Evolutionary conservation across 2,113 vertebrate species (phyloP), one percentile per base, ranked within the genome.

Genomic region (Bos indicus): DNA sequence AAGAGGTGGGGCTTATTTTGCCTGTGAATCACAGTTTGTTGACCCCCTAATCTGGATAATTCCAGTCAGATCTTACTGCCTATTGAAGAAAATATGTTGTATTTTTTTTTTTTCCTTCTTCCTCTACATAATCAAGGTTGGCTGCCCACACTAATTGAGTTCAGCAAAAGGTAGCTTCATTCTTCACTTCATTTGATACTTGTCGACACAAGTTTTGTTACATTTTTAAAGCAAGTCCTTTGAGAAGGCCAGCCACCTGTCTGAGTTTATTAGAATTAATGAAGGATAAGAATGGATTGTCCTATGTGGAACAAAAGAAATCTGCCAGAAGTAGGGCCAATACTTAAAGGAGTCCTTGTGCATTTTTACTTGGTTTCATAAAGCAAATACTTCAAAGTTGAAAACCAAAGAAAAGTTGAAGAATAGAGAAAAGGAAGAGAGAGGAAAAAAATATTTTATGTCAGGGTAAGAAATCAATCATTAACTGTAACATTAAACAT

Each of bases 201-300:
- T 97, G 88, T 82, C 33, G 78, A 92, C 95, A 90, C 59, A 91
- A 77, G 57, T 91, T 98, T 97, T 94, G 88, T 95, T 97, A 59
- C 52, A 62, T 86, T 94, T 97, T 95, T 91, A 90, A 97, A 89
- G 62, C 71, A 80, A 92, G 51, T 94, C 60, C 77, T 91, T 96
- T 91, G 51, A 85, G 95, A 95, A 96, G 91, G 90, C 90, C 89
- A 92, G 95, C 87, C 90, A 97, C 97, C 94, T 98, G 97, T 91
- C 92, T 46, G 15, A 15, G 90, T 97, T 98, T 97, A 87, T 96
- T 96, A 96, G 97, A 97, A 97, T 97, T 98, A 98, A 92, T 81
- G 59, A 96, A 60, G 48, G 97, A 91, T 95, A 97, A 97, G 97
- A 84, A 93, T 95, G 81, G 60, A 89, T 96, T 96, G 56, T 94